phyloP scores from a whole-genome alignment of 2,797 vertebrate genomes.

The Pempheris klunzingeri region DNA sequence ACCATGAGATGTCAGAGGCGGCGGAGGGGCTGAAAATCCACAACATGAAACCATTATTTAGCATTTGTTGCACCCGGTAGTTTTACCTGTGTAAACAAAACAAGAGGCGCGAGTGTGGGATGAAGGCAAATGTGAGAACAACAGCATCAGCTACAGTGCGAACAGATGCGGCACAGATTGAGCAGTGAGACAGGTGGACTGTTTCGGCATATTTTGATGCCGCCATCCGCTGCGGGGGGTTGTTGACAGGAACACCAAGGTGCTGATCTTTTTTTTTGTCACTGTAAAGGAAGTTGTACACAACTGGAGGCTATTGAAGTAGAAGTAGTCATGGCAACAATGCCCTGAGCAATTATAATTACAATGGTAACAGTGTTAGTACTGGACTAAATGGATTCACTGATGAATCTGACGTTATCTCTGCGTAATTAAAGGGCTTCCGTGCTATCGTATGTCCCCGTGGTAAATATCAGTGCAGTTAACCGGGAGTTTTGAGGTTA shows the following conservation, averaged over 20 bases:
- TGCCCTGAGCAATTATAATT: conserved; percentile 62
- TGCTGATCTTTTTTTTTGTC: conserved; percentile 49
- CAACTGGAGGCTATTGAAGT: conserved; percentile 61
- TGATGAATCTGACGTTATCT: conserved; percentile 74
- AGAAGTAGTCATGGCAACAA: conserved; percentile 75
- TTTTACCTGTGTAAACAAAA: conserved; percentile 79
- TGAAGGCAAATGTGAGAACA: conserved; percentile 51
- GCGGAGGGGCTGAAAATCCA: conserved; percentile 66
- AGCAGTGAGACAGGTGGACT: conserved; percentile 55
- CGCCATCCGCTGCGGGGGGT: conserved; percentile 38
- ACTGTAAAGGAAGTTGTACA: conserved; percentile 64
- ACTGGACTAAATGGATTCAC: conserved; percentile 64
- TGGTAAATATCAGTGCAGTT: conserved; percentile 72
- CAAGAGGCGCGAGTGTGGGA: conserved; percentile 42
- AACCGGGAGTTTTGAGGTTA: conserved; percentile 60
- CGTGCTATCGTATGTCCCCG: conserved; percentile 56
- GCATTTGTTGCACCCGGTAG: conserved; percentile 70
- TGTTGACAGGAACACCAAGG: conserved; percentile 65
- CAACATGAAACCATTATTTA: conserved; percentile 75
- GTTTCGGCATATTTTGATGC: conserved; percentile 37
- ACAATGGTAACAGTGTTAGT: conserved; percentile 53
- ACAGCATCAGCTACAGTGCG: conserved; percentile 8
- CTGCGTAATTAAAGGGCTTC: conserved; percentile 76
- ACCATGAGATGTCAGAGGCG: conserved; percentile 67
- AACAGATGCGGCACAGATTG: conserved; percentile 49